Evolutionary conservation across 2,888 invertebrate species (phyloP).

Genomic region (Cephus rjabovi): DNA sequence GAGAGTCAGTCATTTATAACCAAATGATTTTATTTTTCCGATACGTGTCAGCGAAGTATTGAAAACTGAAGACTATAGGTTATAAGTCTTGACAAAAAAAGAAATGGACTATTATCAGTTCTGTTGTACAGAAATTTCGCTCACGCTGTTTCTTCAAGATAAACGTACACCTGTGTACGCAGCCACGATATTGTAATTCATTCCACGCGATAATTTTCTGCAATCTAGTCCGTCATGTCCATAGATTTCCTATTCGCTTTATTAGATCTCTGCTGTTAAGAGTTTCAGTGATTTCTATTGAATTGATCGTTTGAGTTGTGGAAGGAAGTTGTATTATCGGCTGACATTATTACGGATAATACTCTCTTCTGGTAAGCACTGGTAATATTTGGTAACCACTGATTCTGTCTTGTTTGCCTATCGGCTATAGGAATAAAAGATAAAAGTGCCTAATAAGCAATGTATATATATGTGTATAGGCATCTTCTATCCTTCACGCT

Average conservation of each 20-base stretch:
- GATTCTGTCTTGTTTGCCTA: slow-evolving; percentile 36
- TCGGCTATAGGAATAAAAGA: slow-evolving; percentile 36
- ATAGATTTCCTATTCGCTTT: not conserved
- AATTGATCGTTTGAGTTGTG: not conserved
- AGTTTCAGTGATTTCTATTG: not conserved
- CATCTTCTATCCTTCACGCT: not conserved
- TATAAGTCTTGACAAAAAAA: not conserved
- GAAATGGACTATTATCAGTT: not conserved
- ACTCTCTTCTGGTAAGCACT: not conserved
- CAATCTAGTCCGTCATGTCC: no score
- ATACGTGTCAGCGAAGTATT: not conserved
- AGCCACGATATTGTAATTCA: no score
- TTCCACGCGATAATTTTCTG: no score
- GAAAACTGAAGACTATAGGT: not conserved
- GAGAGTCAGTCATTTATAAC: not conserved
- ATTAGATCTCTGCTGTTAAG: not conserved
- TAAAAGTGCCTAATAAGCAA: not conserved
- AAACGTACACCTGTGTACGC: no score
- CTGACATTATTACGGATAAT: not conserved
- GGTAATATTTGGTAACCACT: slow-evolving; percentile 29
- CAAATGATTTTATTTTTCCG: not conserved
- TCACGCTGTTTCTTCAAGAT: not conserved
- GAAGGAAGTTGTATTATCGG: not conserved
- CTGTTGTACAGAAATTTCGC: not conserved
- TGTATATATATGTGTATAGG: not conserved